Conservation (phyloP, 1,140 invertebrate species). For the Drosophila bocqueti region DNA sequence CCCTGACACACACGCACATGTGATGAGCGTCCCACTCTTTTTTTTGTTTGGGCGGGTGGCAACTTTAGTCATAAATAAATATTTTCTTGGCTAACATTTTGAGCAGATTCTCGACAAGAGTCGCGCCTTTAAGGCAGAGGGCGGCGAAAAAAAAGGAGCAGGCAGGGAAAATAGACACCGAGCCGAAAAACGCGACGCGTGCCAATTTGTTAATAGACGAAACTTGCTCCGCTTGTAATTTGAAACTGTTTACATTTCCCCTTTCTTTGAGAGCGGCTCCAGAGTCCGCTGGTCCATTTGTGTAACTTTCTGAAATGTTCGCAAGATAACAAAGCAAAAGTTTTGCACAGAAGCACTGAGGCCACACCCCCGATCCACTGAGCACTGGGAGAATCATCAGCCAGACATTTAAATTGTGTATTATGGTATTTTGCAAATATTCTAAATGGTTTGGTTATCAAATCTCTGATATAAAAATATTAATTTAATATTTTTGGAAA, state of each 20-base stretch:
- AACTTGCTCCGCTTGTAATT: conserved; percentile 67
- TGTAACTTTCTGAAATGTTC: conserved; percentile 65
- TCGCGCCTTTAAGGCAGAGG: conserved; percentile 34
- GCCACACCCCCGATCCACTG: neutral
- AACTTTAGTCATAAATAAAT: conserved; percentile 81
- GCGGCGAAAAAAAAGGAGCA: neutral
- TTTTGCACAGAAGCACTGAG: conserved; percentile 19
- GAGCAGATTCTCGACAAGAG: conserved; percentile 51
- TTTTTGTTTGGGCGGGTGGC: conserved; percentile 2
- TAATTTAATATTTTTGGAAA: too few species aligned
- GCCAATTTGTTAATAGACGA: conserved; percentile 80
- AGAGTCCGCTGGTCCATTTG: conserved; percentile 60
- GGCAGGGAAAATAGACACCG: neutral
- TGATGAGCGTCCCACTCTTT: neutral
- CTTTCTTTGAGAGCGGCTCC: conserved; percentile 1
- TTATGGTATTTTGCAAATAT: too few species aligned
- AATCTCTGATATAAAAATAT: too few species aligned
- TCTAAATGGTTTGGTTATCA: too few species aligned
- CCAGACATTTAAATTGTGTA: neutral
- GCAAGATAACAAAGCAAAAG: conserved; percentile 71
- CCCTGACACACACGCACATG: neutral
- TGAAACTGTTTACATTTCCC: conserved; percentile 71
- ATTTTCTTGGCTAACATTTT: conserved; percentile 70
- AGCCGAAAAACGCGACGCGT: conserved; percentile 46
- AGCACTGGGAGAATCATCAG: conserved; percentile 13